phyloP scores from a whole-genome alignment of 2,113 vertebrate genomes.

The Athene noctua region DNA sequence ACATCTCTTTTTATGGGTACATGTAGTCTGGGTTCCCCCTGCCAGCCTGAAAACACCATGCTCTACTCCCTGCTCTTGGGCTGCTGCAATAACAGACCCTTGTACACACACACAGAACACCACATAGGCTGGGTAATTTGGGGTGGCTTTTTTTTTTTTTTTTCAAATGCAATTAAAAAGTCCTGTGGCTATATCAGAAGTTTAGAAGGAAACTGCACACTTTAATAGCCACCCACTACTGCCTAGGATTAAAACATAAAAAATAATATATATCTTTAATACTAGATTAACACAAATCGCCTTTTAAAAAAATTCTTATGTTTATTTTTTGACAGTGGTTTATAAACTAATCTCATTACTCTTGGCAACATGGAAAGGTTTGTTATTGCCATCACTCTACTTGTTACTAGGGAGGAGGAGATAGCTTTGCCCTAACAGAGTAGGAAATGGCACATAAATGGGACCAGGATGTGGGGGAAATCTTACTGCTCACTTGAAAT shows the following conservation, averaged over 20 bases:
- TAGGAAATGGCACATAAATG: accelerated
- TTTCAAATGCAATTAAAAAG: not conserved
- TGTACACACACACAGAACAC: accelerated
- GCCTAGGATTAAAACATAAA: not conserved
- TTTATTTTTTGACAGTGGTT: not conserved
- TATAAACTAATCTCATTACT: not conserved
- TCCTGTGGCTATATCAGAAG: not conserved
- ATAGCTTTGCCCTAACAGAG: not conserved
- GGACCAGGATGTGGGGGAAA: not conserved
- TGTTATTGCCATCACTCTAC: not conserved
- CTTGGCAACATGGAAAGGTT: not conserved
- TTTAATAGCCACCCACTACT: not conserved
- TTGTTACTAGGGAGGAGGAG: not conserved
- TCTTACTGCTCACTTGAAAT: not conserved
- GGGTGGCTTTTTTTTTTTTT: not conserved
- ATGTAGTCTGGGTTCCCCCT: not conserved
- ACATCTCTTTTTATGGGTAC: not conserved
- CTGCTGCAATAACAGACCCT: too few relatives aligned
- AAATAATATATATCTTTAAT: not conserved
- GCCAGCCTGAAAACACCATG: not conserved
- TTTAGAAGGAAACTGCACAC: not conserved
- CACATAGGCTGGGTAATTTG: accelerated
- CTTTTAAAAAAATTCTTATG: not conserved
- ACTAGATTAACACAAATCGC: not conserved
- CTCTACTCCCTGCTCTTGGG: not conserved